Conservation (phyloP, 1,140 invertebrate genomes). For the Neodiprion fabricii region DNA sequence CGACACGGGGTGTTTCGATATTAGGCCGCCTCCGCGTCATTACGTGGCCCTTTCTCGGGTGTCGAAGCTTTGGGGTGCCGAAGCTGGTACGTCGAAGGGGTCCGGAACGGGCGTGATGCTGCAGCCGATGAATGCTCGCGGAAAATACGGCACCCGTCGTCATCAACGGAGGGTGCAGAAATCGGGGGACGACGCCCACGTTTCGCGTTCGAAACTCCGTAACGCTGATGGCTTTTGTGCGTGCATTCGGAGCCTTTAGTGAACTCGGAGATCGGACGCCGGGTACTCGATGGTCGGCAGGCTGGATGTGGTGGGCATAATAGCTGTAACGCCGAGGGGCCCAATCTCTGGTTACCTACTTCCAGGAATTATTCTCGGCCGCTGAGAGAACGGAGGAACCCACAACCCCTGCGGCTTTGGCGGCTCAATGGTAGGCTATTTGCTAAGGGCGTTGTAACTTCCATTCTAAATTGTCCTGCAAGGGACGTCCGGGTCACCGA, state of each 20-base stretch:
- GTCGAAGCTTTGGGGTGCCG: not conserved
- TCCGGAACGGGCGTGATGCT: not conserved
- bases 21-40: not conserved
- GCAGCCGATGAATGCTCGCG: not conserved
- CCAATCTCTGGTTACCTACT: not conserved
- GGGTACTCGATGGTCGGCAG: too few species aligned
- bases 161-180: not conserved
- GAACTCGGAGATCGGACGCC: too few species aligned
- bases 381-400: not conserved
- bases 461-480: not conserved
- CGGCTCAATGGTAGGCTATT: not conserved
- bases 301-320: not conserved
- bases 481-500: not conserved
- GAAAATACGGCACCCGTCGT: not conserved
- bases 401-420: not conserved
- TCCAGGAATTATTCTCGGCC: not conserved
- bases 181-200: too few species aligned
- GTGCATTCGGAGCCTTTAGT: too few species aligned
- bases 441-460: slow-evolving; percentile 4
- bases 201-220: too few species aligned
- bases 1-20: not conserved
- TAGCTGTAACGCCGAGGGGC: not conserved
- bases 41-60: not conserved
- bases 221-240: too few species aligned
- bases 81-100: not conserved